phyloP scores from a whole-genome alignment of 2,888 invertebrate genomes.

The Malacosoma neustria region DNA sequence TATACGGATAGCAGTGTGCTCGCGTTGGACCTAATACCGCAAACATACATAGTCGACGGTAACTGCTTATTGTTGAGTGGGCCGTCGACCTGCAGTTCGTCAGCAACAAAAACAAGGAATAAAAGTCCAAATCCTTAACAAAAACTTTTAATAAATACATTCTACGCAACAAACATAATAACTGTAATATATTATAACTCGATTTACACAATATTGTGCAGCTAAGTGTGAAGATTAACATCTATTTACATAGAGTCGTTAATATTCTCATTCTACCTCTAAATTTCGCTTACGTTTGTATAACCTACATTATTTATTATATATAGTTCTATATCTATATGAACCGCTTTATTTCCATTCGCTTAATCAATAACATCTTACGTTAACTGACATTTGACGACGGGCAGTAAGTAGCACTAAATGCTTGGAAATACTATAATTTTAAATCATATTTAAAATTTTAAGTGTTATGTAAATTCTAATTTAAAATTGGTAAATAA shows the following conservation, averaged over 20 bases:
- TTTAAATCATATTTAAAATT: too few species aligned
- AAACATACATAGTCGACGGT: background rate
- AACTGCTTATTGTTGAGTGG: background rate
- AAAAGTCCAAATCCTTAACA: conserved; percentile 9
- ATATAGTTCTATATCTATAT: background rate
- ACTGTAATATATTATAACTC: conserved; percentile 3
- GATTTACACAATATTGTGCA: conserved; percentile 2
- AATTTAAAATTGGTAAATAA: too few species aligned
- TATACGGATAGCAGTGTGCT: background rate
- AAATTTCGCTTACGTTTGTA: conserved; percentile 8
- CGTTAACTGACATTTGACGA: too few species aligned
- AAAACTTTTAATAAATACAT: conserved; percentile 61
- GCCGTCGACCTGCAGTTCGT: background rate
- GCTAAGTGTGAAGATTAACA: conserved; percentile 28
- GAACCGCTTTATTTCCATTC: background rate
- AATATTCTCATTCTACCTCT: conserved; percentile 32
- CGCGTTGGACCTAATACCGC: background rate
- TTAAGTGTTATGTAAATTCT: too few species aligned
- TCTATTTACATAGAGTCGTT: conserved; percentile 45
- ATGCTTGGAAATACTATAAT: too few species aligned
- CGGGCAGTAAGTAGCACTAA: too few species aligned
- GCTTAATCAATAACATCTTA: too few species aligned
- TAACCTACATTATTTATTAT: background rate
- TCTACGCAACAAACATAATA: conserved; percentile 52
- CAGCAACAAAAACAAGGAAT: conserved; percentile 4